Conservation (phyloP, 2,113 vertebrate genomes). For the Sylvia atricapilla region DNA sequence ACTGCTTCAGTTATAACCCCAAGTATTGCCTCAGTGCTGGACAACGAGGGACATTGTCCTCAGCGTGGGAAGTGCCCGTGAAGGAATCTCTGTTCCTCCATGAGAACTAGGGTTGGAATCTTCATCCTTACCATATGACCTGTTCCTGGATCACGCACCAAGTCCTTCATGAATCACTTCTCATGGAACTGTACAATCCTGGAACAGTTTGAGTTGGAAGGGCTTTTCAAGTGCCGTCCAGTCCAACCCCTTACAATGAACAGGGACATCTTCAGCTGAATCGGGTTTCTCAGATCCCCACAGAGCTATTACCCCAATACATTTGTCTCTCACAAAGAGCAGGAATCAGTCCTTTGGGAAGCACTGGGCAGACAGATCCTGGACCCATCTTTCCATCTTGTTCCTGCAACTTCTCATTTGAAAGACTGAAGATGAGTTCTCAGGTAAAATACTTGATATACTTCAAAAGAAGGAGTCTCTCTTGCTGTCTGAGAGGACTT, state of each 20-base stretch:
- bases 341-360: background rate
- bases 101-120: accelerated
- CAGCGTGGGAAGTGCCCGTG: background rate
- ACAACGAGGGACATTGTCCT: too few relatives aligned
- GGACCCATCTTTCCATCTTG: background rate
- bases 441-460: background rate
- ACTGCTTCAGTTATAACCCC: background rate
- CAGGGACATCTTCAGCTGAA: background rate
- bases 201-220: background rate
- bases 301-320: background rate
- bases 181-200: background rate
- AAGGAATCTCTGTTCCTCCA: background rate
- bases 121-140: background rate
- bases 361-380: background rate
- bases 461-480: background rate
- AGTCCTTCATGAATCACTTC: background rate
- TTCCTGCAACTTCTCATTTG: background rate
- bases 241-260: background rate
- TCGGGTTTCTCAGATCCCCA: background rate
- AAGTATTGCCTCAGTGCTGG: background rate
- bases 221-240: background rate
- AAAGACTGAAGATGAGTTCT: background rate
- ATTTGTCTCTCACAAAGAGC: background rate
- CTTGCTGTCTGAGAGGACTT: background rate
- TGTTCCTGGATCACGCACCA: background rate